Evolutionary conservation across 1,140 invertebrate species (phyloP).

Genomic region (Hetaerina americana): DNA sequence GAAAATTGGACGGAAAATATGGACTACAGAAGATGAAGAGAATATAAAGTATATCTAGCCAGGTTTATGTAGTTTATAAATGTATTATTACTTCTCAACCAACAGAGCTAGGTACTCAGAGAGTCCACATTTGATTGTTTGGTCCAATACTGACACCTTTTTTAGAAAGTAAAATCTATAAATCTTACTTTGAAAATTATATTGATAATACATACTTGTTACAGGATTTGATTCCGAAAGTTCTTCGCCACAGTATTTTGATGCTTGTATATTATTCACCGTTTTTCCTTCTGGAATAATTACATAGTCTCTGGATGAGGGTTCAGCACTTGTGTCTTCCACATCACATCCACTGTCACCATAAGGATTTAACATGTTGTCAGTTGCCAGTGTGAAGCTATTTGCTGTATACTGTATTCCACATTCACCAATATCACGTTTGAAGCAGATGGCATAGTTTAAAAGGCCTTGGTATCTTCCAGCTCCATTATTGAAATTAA

Average conservation of each 20-base stretch:
- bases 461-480: conserved; percentile 29
- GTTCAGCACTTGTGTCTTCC: background rate
- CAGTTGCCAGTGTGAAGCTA: background rate
- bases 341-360: background rate
- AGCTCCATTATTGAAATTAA: conserved; percentile 40
- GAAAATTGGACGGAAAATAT: too few relatives aligned
- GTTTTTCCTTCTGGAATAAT: background rate
- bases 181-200: too few relatives aligned
- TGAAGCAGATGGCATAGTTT: conserved; percentile 34
- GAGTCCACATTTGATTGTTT: too few relatives aligned
- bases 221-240: too few relatives aligned
- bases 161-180: too few relatives aligned
- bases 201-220: too few relatives aligned
- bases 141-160: too few relatives aligned
- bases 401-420: background rate
- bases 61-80: too few relatives aligned
- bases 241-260: background rate
- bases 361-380: background rate
- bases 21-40: too few relatives aligned
- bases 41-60: too few relatives aligned
- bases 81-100: too few relatives aligned
- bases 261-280: background rate
- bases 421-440: conserved; percentile 17
- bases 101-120: too few relatives aligned
- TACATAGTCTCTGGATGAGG: background rate